Percentiles rank a stretch among this genome's conserved stretches.
These are phyloP conservation scores for Ichneumoninae sp. DNA, from an alignment of 2,888 invertebrate species.

Conservation along the genomic window DNA sequence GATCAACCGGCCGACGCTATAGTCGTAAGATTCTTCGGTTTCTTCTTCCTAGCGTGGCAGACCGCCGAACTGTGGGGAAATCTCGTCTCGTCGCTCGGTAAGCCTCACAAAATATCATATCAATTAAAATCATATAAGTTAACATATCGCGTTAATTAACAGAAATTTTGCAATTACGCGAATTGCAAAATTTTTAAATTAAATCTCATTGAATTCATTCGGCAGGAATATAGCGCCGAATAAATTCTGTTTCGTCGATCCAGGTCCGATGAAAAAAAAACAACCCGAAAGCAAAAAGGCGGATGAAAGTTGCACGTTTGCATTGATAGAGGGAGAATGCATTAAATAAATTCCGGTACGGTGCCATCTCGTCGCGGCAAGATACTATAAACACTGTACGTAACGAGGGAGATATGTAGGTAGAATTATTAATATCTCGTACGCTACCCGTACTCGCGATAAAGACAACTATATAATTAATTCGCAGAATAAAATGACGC, in stretches of 20 bases:
- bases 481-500: conserved; percentile 18
- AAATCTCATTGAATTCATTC: background rate
- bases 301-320: background rate
- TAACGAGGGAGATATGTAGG: conserved; percentile 7
- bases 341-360: background rate
- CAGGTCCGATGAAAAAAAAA: background rate
- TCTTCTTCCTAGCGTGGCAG: conserved; percentile 99
- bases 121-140: too few relatives aligned
- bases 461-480: conserved; percentile 2
- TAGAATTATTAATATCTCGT: conserved; percentile 15
- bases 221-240: background rate
- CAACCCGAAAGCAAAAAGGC: background rate
- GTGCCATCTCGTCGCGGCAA: background rate
- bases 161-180: background rate
- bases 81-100: conserved; percentile 95
- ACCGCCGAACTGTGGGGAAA: conserved; percentile 98
- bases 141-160: too few relatives aligned
- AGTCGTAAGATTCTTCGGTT: conserved; percentile 98
- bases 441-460: background rate
- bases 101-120: conserved; percentile 81
- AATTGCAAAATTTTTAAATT: background rate
- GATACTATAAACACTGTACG: background rate
- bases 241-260: background rate
- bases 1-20: conserved; percentile 95
- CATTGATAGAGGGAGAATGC: background rate